phyloP scores from a whole-genome alignment of 2,113 vertebrate species.

The Collichthys lucidus region DNA sequence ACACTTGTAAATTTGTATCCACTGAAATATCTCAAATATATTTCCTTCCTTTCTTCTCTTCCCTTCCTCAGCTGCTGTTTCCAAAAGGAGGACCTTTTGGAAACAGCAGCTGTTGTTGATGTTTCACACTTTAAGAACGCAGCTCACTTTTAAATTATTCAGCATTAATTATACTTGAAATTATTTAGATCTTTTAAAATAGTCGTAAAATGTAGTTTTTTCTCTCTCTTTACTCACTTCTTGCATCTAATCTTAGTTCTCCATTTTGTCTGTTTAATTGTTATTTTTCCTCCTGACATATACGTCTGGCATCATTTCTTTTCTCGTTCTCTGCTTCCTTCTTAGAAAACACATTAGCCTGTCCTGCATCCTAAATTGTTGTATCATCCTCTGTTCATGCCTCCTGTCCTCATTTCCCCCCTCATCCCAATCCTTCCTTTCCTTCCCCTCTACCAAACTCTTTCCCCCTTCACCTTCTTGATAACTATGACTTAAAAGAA shows the following conservation, averaged over 20 bases:
- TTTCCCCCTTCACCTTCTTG: background rate
- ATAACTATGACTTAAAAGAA: background rate
- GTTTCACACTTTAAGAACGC: background rate
- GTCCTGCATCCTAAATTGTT: background rate
- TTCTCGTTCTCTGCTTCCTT: background rate
- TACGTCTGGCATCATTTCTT: background rate
- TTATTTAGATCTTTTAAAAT: background rate
- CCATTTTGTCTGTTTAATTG: background rate
- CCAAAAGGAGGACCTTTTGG: background rate
- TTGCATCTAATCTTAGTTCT: background rate
- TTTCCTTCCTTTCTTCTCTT: background rate
- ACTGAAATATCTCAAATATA: background rate
- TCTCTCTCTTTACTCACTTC: background rate
- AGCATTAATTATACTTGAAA: background rate
- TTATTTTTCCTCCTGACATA: background rate
- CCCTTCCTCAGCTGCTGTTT: background rate
- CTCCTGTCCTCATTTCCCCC: background rate
- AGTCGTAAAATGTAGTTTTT: background rate
- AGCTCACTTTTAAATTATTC: background rate
- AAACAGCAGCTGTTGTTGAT: conserved; percentile 5
- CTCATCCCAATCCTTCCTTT: background rate
- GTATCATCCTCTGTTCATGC: background rate
- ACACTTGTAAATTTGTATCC: background rate
- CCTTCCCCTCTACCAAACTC: background rate
- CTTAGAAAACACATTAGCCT: background rate